Evolutionary conservation across 2,797 vertebrate species (phyloP), one percentile per base, ranked within the genome.

Genomic region (Setipinna tenuifilis): DNA sequence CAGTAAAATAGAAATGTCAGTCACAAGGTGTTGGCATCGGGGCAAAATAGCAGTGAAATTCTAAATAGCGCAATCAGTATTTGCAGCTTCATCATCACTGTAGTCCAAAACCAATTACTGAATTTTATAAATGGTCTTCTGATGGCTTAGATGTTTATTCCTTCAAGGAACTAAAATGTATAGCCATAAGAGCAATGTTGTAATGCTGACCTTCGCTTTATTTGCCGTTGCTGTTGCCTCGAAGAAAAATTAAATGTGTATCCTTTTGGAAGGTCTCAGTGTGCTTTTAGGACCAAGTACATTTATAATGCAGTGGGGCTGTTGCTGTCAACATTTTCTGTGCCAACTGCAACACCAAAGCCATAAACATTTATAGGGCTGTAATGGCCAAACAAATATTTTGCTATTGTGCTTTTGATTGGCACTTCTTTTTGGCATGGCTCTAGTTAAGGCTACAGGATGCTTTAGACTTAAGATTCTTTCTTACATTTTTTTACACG

Each of bases 1-100:
- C 71, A 78, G 71, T 78, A 41, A 78, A 78, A 78, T 78, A 21
- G 71, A 78, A 78, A 44, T 44, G 71, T 78, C 71, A 44, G 71
- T 78, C 71, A 78, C 71, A 78, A 14, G 6, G 28, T 5, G 16
- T 16, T 31, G 28, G 14, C 5, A 19, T 44, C 71, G 31, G 71
- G 6, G 71, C 5, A 44, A 44, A 44, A 78, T 21, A 78, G 31
- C 5, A 78, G 31, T 78, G 17, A 78, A 44, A 41, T 44, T 78
- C 17, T 17, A 17, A 75, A 75, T 17, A 35, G 68, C 4, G 2
- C 28, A 17, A 68, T 68, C 62, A 71, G 35, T 41, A 75, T 44
- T 21, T 7, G 68, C 31, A 41, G 31, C 17, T 75, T 16, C 28
- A 41, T 62, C n/a, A 62, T 75, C 2, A 19, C 17, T 75, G 35